phyloP scores from a whole-genome alignment of 2,797 vertebrate genomes.

The Sebastes cheni region DNA sequence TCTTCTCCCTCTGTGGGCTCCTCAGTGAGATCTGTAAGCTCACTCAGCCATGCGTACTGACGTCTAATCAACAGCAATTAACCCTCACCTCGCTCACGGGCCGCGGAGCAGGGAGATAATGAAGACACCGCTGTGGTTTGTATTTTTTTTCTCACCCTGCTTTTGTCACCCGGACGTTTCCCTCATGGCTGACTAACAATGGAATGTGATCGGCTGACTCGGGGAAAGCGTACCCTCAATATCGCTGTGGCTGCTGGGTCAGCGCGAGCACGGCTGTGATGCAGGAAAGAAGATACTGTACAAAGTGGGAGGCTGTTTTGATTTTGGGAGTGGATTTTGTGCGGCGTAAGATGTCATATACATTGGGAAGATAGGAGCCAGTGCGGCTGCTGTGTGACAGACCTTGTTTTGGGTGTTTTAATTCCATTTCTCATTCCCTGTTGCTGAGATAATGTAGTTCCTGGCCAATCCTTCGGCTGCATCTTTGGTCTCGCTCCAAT shows the following conservation, averaged over 20 bases:
- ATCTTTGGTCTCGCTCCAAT: constrained; percentile 45
- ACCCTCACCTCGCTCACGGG: constrained; percentile 57
- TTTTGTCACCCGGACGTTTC: constrained; percentile 47
- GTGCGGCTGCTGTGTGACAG: constrained; percentile 41
- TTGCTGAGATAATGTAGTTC: constrained; percentile 45
- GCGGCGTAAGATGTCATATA: not conserved
- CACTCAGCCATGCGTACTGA: constrained; percentile 59
- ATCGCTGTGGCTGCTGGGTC: constrained; percentile 33
- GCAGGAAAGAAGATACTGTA: constrained; percentile 31
- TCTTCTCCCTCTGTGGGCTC: constrained; percentile 34
- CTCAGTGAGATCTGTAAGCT: constrained; percentile 46
- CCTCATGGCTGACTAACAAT: constrained; percentile 53
- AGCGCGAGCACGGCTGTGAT: constrained; percentile 3
- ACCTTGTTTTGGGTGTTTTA: constrained; percentile 60
- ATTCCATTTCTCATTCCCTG: constrained; percentile 49
- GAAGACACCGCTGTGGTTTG: constrained; percentile 48
- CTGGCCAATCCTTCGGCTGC: constrained; percentile 18
- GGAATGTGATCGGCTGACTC: constrained; percentile 48
- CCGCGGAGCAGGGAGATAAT: constrained; percentile 57
- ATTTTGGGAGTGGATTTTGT: constrained; percentile 16
- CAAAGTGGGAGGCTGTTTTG: constrained; percentile 19
- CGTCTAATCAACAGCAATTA: constrained; percentile 76
- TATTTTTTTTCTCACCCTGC: constrained; percentile 41
- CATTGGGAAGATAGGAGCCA: not conserved
- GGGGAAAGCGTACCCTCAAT: constrained; percentile 11